Percentiles rank a stretch among this genome's conserved stretches.
Conservation (phyloP, 2,797 vertebrate species). For the Tapera naevia region DNA sequence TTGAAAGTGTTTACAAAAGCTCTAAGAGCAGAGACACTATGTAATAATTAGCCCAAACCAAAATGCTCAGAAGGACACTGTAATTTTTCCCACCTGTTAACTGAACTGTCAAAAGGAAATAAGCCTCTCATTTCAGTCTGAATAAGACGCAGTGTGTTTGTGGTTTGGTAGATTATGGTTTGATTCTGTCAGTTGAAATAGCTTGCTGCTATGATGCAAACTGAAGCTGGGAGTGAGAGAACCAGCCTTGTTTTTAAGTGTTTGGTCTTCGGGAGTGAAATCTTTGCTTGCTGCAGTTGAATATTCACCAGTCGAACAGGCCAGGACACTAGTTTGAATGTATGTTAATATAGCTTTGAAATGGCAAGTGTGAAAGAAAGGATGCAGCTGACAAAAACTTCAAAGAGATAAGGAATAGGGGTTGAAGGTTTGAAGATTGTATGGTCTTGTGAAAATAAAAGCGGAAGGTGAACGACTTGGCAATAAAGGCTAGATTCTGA, state of each 20-base stretch:
- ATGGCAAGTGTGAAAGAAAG: neutral
- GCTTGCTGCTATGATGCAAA: neutral
- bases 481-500: neutral
- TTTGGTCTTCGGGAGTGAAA: neutral
- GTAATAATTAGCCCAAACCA: neutral
- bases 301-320: neutral
- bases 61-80: neutral
- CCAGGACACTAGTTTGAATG: neutral
- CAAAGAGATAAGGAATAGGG: neutral
- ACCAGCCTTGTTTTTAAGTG: neutral
- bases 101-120: constrained; percentile 43
- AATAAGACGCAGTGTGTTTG: constrained; percentile 6
- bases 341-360: neutral
- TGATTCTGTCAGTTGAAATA: constrained; percentile 29
- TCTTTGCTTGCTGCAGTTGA: neutral
- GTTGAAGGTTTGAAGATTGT: neutral
- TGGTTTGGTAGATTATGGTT: constrained; percentile 44
- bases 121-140: neutral
- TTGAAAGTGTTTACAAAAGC: neutral
- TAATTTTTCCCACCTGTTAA: constrained; percentile 48
- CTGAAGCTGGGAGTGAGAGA: neutral
- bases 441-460: neutral
- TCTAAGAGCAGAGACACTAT: neutral
- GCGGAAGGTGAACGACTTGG: neutral
- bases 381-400: neutral